Evolutionary conservation across 2,113 vertebrate species (phyloP), one percentile per base, ranked within the genome.

Genomic region (Takifugu bimaculatus): DNA sequence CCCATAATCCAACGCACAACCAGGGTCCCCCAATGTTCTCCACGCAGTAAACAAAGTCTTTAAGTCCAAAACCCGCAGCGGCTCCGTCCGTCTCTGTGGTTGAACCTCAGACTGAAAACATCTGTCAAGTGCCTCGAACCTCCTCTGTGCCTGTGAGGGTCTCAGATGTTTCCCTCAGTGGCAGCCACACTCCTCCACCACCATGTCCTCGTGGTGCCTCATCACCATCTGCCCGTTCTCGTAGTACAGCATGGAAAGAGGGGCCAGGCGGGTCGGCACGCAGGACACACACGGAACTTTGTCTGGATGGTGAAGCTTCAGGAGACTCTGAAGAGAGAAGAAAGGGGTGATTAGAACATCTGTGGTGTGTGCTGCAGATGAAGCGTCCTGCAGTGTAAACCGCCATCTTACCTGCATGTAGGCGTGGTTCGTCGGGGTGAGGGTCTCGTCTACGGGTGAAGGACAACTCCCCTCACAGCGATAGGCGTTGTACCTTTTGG

Each of bases 191-290:
- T 93, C 92, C 68, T 92, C 90, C 42, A 94, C 88, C 61, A 93
- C 78, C 94, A 96, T 94, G 77, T 91, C 88, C 76, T 92, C 91
- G 0, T 93, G 93, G 75, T 95, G 90, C 9, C 85, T 91, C 77
- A 93, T 80, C 0, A 90, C 81, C 35, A 94, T 75, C 65, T 90
- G 86, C 0, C 89, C 90, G 1, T 87, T 89, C 86, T 95, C 92
- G 0, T 91, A 93, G 90, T 95, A 96, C 45, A 96, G 69, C 93
- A 95, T 96, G 75, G 94, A 93, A 1, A 94, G 88, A 0, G 92
- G 83, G 3, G 90, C 88, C 84, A 95, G 88, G 65, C 63, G 89
- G 2, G 92, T 86, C 0, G 95, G 92, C 35, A 91, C 91, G 13
- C 95, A 96, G 61, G 88, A 88, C 0, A 90, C 84, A 4, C 92